These are phyloP conservation scores for Sebastes iracundus DNA, from an alignment of 2,797 vertebrate species.

Conservation along the genomic window DNA sequence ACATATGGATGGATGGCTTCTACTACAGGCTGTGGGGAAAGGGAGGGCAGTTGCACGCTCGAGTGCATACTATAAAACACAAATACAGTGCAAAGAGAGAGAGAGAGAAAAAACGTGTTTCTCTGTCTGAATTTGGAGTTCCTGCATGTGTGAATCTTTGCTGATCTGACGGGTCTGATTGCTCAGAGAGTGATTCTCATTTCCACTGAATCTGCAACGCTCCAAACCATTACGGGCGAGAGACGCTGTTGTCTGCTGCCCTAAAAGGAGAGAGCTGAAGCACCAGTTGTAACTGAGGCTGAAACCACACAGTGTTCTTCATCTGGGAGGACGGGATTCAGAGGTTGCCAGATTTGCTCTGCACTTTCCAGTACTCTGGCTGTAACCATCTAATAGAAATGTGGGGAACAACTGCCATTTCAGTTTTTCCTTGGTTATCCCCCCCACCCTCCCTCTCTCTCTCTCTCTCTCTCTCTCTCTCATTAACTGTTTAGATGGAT, in stretches of 20 bases:
- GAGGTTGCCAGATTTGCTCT: constrained; percentile 56
- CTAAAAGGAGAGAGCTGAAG: constrained; percentile 64
- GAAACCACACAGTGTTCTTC: constrained; percentile 67
- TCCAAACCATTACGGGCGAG: constrained; percentile 32
- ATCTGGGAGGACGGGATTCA: constrained; percentile 49
- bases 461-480: constrained; percentile 13
- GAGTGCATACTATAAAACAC: constrained; percentile 39
- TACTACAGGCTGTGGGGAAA: constrained; percentile 1
- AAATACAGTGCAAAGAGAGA: constrained; percentile 18
- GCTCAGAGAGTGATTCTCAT: constrained; percentile 11
- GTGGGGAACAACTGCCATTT: constrained; percentile 69
- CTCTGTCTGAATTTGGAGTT: background rate
- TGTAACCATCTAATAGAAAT: constrained; percentile 69
- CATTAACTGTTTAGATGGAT: constrained; percentile 63
- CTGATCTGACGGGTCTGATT: constrained; percentile 14
- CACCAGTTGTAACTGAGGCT: constrained; percentile 56
- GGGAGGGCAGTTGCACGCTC: constrained; percentile 16
- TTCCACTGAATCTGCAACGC: constrained; percentile 41
- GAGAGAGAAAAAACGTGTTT: background rate
- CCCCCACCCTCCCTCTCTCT: background rate
- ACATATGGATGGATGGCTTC: constrained; percentile 46
- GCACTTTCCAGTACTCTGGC: constrained; percentile 65
- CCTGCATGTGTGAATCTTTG: constrained; percentile 13
- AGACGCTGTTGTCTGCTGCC: constrained; percentile 32
- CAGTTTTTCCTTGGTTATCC: constrained; percentile 63